Evolutionary conservation across 2,888 invertebrate species (phyloP).

Genomic region (Andrena trimmerana): DNA sequence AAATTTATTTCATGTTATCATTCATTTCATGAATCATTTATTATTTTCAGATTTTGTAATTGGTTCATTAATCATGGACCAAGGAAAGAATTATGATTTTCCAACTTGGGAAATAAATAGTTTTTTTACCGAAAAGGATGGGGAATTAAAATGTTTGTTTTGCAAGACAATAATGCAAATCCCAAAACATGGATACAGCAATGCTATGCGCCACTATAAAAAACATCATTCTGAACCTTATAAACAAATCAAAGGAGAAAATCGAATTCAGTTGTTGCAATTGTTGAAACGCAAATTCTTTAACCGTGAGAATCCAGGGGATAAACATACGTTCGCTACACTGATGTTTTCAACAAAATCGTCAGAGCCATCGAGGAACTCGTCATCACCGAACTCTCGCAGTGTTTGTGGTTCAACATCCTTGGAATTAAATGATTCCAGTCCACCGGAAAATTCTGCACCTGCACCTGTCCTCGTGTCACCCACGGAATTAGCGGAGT

Average conservation of each 20-base stretch:
- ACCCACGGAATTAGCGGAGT: background rate
- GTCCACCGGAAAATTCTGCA: background rate
- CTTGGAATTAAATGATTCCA: constrained; percentile 4
- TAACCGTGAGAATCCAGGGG: background rate
- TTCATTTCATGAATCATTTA: constrained; percentile 4
- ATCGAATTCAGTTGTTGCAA: background rate
- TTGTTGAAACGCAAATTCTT: background rate
- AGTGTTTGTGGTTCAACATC: background rate
- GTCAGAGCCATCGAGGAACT: background rate
- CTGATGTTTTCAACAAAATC: constrained; percentile 7
- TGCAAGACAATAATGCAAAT: background rate
- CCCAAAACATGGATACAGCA: background rate
- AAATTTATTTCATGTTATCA: background rate
- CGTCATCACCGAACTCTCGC: background rate
- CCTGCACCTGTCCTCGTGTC: background rate
- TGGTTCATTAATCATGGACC: constrained; percentile 8
- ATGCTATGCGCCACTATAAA: background rate
- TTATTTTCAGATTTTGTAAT: constrained; percentile 9
- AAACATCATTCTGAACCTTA: background rate
- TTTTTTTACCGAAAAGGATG: constrained; percentile 1
- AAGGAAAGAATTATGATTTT: background rate
- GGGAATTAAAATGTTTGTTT: constrained; percentile 4
- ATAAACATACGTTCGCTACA: background rate
- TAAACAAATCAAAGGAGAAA: constrained; percentile 1
- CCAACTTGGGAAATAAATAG: background rate